Conservation (phyloP, 2,888 invertebrate species). For the Boloria euphrosyne region DNA sequence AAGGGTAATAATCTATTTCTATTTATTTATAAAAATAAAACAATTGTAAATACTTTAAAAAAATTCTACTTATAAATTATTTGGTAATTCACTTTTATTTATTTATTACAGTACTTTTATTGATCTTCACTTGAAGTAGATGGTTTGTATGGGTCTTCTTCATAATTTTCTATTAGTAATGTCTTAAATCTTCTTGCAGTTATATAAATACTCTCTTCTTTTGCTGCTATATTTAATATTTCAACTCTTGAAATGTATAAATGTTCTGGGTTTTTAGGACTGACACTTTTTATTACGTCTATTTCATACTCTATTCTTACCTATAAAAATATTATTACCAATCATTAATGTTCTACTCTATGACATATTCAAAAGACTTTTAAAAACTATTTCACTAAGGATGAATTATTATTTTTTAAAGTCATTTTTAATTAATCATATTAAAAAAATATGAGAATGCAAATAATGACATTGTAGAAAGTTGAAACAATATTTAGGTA, state of each 20-base stretch:
- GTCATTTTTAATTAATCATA: too few species aligned
- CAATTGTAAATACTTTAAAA: too few species aligned
- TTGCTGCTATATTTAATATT: conserved; percentile 78
- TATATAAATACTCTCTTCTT: conserved; percentile 82
- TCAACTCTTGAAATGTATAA: conserved; percentile 87
- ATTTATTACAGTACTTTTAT: conserved; percentile 31
- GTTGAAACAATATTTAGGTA: too few species aligned
- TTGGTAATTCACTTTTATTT: too few species aligned
- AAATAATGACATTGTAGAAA: too few species aligned
- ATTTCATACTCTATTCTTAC: conserved; percentile 87
- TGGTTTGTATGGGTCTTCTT: conserved; percentile 74
- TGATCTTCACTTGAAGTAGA: conserved; percentile 45
- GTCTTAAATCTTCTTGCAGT: conserved; percentile 86
- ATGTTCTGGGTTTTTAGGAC: conserved; percentile 85
- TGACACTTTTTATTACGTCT: conserved; percentile 87
- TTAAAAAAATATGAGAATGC: too few species aligned
- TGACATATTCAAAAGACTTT: too few species aligned
- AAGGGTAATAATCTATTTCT: too few species aligned
- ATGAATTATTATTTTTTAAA: too few species aligned
- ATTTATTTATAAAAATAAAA: too few species aligned
- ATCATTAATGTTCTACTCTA: background rate
- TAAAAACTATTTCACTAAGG: too few species aligned
- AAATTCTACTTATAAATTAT: conserved; percentile 29
- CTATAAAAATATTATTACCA: conserved; percentile 61
- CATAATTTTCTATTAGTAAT: conserved; percentile 88